Evolutionary conservation across 2,888 invertebrate species (phyloP).

Genomic region (Drosophila infuscata): DNA sequence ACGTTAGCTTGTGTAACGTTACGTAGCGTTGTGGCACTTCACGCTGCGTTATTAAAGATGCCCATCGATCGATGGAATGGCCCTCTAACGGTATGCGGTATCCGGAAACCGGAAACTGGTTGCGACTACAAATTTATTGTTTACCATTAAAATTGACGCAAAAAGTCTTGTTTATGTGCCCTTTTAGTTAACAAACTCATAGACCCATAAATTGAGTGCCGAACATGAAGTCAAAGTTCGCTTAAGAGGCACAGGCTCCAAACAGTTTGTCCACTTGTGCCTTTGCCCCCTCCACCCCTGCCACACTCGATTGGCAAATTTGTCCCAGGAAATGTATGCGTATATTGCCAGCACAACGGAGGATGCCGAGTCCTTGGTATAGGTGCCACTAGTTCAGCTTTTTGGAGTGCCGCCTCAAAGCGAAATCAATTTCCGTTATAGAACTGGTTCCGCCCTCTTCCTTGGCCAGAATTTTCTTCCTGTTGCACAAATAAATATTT

Average conservation of each 20-base stretch:
- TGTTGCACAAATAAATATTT: constrained; percentile 80
- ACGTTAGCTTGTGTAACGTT: constrained; percentile 17
- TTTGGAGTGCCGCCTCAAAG: constrained; percentile 55
- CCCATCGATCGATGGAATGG: constrained; percentile 28
- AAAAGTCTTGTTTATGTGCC: constrained; percentile 76
- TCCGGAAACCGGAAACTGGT: constrained; percentile 24
- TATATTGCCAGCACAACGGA: constrained; percentile 42
- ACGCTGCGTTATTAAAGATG: constrained; percentile 44
- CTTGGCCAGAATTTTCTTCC: constrained; percentile 70
- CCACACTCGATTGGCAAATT: constrained; percentile 63
- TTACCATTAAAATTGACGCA: constrained; percentile 74
- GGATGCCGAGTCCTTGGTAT: constrained; percentile 17
- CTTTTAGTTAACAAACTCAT: constrained; percentile 80
- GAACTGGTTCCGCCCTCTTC: constrained; percentile 56
- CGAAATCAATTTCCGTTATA: constrained; percentile 74
- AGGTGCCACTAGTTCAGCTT: constrained; percentile 29
- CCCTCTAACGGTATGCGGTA: constrained; percentile 2
- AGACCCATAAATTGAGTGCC: constrained; percentile 78
- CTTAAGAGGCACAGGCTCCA: constrained; percentile 51
- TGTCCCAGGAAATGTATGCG: constrained; percentile 79
- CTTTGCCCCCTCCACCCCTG: background rate
- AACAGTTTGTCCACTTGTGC: background rate
- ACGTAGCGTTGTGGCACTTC: constrained; percentile 6
- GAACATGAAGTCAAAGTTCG: constrained; percentile 77
- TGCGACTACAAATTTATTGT: constrained; percentile 64